Percentiles rank a stretch among this genome's conserved stretches.
phyloP scores from a whole-genome alignment of 2,888 invertebrate genomes.

The Unio pictorum region DNA sequence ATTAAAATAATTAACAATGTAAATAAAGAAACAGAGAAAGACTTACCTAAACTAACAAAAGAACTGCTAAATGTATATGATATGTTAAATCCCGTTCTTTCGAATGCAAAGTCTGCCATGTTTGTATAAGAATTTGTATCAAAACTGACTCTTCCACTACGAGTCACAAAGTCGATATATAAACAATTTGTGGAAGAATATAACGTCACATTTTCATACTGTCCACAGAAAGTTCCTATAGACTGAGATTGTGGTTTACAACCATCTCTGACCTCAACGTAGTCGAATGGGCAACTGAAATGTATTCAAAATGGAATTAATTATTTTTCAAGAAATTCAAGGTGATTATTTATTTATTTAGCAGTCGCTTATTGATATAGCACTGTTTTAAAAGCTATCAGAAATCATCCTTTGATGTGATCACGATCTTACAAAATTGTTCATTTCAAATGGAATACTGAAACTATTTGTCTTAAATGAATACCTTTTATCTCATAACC shows the following conservation, averaged over 20 bases:
- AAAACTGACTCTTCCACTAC: constrained; percentile 81
- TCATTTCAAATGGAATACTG: too few species aligned
- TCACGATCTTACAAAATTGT: too few species aligned
- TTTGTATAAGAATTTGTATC: constrained; percentile 49
- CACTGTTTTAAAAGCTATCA: too few species aligned
- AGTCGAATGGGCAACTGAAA: constrained; percentile 97
- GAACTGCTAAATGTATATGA: constrained; percentile 98
- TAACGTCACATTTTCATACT: constrained; percentile 92
- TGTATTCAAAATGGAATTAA: constrained; percentile 9
- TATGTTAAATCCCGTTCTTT: constrained; percentile 98
- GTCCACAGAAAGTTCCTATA: constrained; percentile 97
- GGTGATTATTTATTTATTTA: too few species aligned
- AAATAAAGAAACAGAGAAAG: not conserved
- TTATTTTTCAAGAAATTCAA: not conserved
- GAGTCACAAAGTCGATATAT: constrained; percentile 91
- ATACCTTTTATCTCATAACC: too few species aligned
- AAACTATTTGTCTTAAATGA: too few species aligned
- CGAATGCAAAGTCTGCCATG: constrained; percentile 71
- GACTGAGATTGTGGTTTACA: constrained; percentile 86
- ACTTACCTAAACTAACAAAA: constrained; percentile 96
- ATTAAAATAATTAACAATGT: too few species aligned
- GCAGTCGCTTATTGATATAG: too few species aligned
- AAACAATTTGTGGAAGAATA: constrained; percentile 94
- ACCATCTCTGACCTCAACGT: constrained; percentile 97
- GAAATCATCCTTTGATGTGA: too few species aligned